phyloP scores from a whole-genome alignment of 2,797 vertebrate species.

The Eulemur albifrons region DNA sequence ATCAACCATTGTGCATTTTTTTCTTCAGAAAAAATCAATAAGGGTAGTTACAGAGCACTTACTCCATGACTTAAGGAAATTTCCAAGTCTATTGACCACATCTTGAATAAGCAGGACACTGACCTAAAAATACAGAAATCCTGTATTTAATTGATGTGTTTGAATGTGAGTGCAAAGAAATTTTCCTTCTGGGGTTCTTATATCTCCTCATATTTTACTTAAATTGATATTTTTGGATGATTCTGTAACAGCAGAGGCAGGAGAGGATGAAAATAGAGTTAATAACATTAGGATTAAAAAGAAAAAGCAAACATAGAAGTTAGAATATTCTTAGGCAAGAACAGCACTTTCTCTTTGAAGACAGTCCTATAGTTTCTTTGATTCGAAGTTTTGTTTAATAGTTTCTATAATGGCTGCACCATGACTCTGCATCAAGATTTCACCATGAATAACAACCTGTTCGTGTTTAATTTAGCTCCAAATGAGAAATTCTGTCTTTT shows the following conservation, averaged over 20 bases:
- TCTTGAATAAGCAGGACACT: not conserved
- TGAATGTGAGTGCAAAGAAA: not conserved
- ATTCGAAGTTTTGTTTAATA: constrained; percentile 86
- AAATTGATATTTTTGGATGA: constrained; percentile 61
- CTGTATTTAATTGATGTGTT: not conserved
- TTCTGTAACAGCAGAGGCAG: constrained; percentile 64
- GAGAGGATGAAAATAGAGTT: not conserved
- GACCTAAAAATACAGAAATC: not conserved
- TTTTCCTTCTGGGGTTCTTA: not conserved
- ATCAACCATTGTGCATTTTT: not conserved
- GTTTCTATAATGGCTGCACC: constrained; percentile 87
- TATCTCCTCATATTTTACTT: constrained; percentile 61
- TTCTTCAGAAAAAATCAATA: not conserved
- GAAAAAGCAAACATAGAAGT: constrained; percentile 52
- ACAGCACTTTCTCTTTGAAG: constrained; percentile 79
- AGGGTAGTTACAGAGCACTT: not conserved
- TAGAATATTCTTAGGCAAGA: constrained; percentile 67
- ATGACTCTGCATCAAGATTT: constrained; percentile 90
- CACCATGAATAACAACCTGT: constrained; percentile 86
- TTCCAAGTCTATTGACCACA: not conserved
- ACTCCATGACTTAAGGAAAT: not conserved
- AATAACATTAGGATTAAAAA: constrained; percentile 38
- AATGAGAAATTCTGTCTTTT: constrained; percentile 88
- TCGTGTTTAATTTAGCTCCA: constrained; percentile 85
- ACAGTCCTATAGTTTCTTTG: constrained; percentile 81